Evolutionary conservation across 2,113 vertebrate genomes (phyloP).

Genomic region (Bufo bufo): DNA sequence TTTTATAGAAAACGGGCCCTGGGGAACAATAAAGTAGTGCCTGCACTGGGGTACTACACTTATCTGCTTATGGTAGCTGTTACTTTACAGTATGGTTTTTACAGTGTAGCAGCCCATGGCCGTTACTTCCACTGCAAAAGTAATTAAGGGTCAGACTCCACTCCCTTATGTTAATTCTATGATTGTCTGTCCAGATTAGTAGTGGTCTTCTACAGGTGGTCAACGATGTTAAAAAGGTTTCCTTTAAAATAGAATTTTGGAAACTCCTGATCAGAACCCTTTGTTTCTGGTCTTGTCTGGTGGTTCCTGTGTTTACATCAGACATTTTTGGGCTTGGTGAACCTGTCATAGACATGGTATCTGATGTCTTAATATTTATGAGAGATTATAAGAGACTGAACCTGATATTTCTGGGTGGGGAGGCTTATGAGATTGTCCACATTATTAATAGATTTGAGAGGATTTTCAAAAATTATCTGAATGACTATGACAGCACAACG

Average conservation of each 20-base stretch:
- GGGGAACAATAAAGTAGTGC: too few species aligned
- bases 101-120: too few species aligned
- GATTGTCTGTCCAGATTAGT: too few species aligned
- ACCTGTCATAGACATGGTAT: neutral
- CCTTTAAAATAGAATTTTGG: neutral
- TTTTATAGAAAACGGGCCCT: too few species aligned
- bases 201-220: neutral
- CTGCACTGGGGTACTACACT: too few species aligned
- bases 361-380: neutral
- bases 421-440: neutral
- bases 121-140: neutral
- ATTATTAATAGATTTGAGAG: neutral
- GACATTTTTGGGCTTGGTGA: neutral
- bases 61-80: too few species aligned
- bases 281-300: neutral
- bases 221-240: neutral
- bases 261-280: neutral
- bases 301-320: neutral
- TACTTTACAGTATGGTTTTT: too few species aligned
- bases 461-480: neutral
- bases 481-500: neutral
- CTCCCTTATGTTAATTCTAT: neutral
- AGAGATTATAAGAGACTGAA: neutral
- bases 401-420: slow-evolving; percentile 5
- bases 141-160: neutral